Percentiles rank a stretch among this genome's conserved stretches.
These are phyloP conservation scores for Colius striatus DNA, from an alignment of 2,113 vertebrate species.

Conservation along the genomic window DNA sequence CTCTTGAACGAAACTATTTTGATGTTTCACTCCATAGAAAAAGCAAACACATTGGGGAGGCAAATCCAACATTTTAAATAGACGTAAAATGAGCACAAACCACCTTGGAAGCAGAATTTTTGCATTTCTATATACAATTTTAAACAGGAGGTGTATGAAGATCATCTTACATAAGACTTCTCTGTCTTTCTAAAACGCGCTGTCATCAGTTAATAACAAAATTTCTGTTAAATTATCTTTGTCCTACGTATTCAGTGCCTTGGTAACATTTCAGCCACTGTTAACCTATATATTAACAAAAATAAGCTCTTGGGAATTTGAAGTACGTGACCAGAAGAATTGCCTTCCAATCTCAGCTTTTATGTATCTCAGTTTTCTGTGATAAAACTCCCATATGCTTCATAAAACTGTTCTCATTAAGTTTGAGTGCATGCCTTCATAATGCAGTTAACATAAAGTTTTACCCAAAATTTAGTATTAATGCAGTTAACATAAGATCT, in stretches of 20 bases:
- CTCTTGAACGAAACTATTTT: not conserved
- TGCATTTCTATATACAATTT: not conserved
- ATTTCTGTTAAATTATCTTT: not conserved
- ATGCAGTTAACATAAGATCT: not conserved
- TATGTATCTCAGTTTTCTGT: not conserved
- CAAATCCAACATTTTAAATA: not conserved
- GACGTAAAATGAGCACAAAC: not conserved
- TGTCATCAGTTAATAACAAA: not conserved
- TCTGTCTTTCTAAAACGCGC: not conserved
- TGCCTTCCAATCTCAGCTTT: not conserved
- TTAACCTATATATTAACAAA: not conserved
- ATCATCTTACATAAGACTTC: not conserved
- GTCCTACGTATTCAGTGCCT: not conserved
- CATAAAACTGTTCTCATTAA: not conserved
- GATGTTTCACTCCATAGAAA: not conserved
- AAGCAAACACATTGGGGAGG: not conserved
- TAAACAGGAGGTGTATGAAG: not conserved
- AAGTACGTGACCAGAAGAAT: not conserved
- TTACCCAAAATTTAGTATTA: no score
- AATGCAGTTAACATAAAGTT: not conserved
- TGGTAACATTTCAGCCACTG: not conserved
- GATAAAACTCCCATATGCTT: not conserved
- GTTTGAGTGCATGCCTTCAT: not conserved
- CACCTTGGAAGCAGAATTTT: not conserved
- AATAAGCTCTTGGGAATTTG: not conserved